Evolutionary conservation across 2,113 vertebrate species (phyloP).

Genomic region (Atrichornis clamosus): DNA sequence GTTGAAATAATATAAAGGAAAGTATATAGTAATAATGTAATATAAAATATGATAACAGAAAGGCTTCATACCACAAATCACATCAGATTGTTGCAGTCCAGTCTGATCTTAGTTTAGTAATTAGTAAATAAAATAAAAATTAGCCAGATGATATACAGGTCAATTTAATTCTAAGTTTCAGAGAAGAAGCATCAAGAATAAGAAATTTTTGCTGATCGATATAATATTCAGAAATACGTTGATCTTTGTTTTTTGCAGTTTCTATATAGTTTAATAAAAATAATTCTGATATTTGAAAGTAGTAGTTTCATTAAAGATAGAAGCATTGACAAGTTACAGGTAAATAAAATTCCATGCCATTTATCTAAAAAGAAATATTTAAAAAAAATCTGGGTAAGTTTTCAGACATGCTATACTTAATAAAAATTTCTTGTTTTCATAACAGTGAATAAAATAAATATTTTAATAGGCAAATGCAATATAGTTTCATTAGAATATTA

Average conservation of each 20-base stretch:
- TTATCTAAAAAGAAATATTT: neutral
- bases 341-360: neutral
- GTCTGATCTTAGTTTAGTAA: neutral
- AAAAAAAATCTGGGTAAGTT: neutral
- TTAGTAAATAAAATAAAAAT: neutral
- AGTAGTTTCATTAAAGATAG: neutral
- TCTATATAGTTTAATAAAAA: neutral
- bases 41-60: neutral
- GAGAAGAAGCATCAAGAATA: neutral
- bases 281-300: neutral
- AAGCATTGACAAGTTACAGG: neutral
- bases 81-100: accelerated
- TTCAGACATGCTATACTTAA: neutral
- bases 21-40: neutral
- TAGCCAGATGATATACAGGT: neutral
- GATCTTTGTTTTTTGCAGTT: neutral
- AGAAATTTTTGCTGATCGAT: neutral
- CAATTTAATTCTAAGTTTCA: neutral
- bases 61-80: neutral
- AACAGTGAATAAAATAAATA: neutral
- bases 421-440: neutral
- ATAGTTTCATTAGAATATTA: neutral
- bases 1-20: neutral
- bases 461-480: neutral
- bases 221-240: neutral